Evolutionary conservation across 2,888 invertebrate genomes (phyloP), one percentile per base, ranked within the genome.

Genomic region (Tachina fera): DNA sequence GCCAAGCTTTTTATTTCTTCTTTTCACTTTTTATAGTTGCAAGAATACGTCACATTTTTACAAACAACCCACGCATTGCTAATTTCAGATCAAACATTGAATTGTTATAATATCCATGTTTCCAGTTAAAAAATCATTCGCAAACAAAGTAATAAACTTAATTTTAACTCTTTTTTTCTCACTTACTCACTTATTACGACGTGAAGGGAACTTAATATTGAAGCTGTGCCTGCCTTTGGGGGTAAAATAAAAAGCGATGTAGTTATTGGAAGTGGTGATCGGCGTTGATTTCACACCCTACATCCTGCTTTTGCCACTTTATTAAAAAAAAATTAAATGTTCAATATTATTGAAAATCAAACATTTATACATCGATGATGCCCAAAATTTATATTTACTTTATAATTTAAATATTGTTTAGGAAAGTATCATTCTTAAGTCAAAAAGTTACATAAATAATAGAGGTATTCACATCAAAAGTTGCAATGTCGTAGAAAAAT

Each of bases 31-130:
- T 65, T 67, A 43, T 56, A 76, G 51, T 71, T 76, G 60, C 22
- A 51, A 84, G 51, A 84, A 67, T 72, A 68, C 71, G 61, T 68
- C 61, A 72, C 61, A 77, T 81, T 74, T 31, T 53, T 70, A 49
- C 16, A 77, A 74, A 53, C 84, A 41, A 74, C 81, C 81, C 77
- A 85, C 84, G 63, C 68, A 74, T 49, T 63, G 63, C 70, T 71
- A 74, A 81, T 81, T 77, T 67, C 45, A 72, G 49, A 77, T 67
- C 76, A 68, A 74, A 76, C 71, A 71, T 53, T 19, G 8, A 61
- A 68, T 53, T 71, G 41, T 67, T 60, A 67, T 45, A 53, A 76
- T 61, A 65, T 47, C 19, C 77, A 45, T 51, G 68, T 75, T 58
- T 39, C 16, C 13, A 58, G 16, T 10, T 53, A 41, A 65, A 51